Base-by-base conservation (phyloP, 2,888 invertebrate genomes). In the Cantharis rufa region DNA sequence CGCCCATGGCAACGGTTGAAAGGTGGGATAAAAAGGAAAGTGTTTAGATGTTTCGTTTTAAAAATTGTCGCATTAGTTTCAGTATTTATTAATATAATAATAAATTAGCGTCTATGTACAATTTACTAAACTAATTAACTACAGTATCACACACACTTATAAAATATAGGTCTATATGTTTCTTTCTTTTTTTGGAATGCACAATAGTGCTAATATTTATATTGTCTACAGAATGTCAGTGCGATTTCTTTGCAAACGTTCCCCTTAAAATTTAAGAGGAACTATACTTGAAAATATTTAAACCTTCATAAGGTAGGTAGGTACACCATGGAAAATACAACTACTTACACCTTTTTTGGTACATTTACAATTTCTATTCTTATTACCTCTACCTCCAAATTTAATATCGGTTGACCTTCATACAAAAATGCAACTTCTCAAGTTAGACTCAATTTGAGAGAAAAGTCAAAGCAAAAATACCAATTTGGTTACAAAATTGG, bases 71-170 rank as follows among this genome's bases (percentile, higher is more conserved):
- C 1, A 5, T 66, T 66, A 66, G 24, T 66, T 66, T 21, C 21
- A 66, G 21, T 48, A n/a, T 66, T 66, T 21, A 66, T 66, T 66
- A 21, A 18, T 66, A 24, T 66, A 66, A 66, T 66, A 66, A 66
- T 66, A 66, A 66, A 66, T 66, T 66, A 66, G 71, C 62, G 48
- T 15, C 74, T 86, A 86, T 86, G 84, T 86, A 86, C 85, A 85
- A 81, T 84, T 81, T 73, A 74, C 75, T 79, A 78, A 77, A 79
- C 80, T 83, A 83, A 76, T 83, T 84, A 80, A 80, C 85, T 86
- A 86, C 83, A 83, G 84, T 86, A 87, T 87, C 86, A 86, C 86
- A 86, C 85, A 86, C 85, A 87, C 86, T 86, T 86, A 87, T 85
- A 85, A 86, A 87, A 86, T 85, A 85, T 86, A 86, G 82, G 84